phyloP scores from a whole-genome alignment of 2,113 vertebrate species.

The Hoplias malabaricus region DNA sequence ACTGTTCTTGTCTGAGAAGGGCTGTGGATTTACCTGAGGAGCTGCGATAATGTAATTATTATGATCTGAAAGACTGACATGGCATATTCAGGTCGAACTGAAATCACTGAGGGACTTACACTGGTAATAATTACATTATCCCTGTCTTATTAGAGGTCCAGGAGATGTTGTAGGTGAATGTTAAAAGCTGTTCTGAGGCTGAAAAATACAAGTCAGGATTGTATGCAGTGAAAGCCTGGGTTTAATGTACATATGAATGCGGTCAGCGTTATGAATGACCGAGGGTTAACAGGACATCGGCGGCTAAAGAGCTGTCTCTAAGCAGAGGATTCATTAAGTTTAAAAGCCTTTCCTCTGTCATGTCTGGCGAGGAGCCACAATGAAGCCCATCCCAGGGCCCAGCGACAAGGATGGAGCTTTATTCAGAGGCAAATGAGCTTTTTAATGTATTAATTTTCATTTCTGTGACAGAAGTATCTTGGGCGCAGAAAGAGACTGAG shows the following conservation, averaged over 20 bases:
- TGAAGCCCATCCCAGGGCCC: slow-evolving; percentile 38
- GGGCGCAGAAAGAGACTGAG: slow-evolving; percentile 29
- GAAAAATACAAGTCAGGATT: too few species aligned
- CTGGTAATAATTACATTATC: too few species aligned
- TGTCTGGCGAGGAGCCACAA: slow-evolving; percentile 25
- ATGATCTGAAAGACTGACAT: too few species aligned
- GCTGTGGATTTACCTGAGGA: too few species aligned
- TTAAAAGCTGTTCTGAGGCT: too few species aligned
- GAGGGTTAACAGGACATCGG: slow-evolving; percentile 11
- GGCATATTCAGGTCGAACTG: too few species aligned
- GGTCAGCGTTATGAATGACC: background rate
- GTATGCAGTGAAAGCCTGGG: background rate
- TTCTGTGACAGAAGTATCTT: slow-evolving; percentile 27
- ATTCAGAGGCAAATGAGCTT: slow-evolving; percentile 45
- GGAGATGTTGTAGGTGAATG: too few species aligned
- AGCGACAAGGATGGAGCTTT: slow-evolving; percentile 44
- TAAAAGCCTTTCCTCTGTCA: slow-evolving; percentile 21
- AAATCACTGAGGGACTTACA: too few species aligned
- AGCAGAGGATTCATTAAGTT: slow-evolving; percentile 42
- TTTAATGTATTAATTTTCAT: slow-evolving; percentile 50
- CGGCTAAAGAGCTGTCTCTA: background rate
- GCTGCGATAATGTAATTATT: too few species aligned
- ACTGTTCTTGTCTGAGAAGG: too few species aligned
- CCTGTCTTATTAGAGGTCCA: too few species aligned
- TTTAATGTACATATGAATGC: background rate